phyloP scores from a whole-genome alignment of 2,113 vertebrate species.

The Grus americana region DNA sequence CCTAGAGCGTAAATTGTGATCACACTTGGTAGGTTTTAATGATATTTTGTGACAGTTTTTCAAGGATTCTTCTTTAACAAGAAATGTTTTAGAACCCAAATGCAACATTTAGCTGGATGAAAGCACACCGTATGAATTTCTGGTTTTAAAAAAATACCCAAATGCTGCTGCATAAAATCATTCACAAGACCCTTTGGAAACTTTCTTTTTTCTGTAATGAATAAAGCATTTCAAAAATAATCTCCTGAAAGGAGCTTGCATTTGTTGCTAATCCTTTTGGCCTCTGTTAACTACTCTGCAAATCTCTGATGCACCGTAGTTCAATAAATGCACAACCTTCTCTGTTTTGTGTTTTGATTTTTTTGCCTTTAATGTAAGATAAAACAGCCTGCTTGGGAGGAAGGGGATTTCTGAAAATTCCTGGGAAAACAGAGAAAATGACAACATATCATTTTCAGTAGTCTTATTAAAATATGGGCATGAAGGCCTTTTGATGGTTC shows the following conservation, averaged over 20 bases:
- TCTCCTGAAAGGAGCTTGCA: neutral
- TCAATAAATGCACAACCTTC: neutral
- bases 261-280: conserved; percentile 5
- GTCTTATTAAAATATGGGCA: neutral
- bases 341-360: neutral
- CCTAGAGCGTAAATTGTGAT: neutral
- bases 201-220: neutral
- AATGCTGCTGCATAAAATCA: neutral
- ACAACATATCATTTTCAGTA: neutral
- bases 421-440: neutral
- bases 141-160: neutral
- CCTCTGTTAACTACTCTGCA: neutral
- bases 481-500: neutral
- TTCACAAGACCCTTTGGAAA: neutral
- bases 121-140: neutral
- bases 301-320: neutral
- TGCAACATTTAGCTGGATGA: neutral
- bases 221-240: neutral
- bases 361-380: conserved; percentile 17
- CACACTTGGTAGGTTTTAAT: neutral
- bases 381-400: neutral
- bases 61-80: neutral
- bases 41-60: neutral
- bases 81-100: neutral
- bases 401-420: neutral